These are phyloP conservation scores for Drosophila nigritarsus DNA, from an alignment of 2,888 invertebrate species.

Conservation along the genomic window DNA sequence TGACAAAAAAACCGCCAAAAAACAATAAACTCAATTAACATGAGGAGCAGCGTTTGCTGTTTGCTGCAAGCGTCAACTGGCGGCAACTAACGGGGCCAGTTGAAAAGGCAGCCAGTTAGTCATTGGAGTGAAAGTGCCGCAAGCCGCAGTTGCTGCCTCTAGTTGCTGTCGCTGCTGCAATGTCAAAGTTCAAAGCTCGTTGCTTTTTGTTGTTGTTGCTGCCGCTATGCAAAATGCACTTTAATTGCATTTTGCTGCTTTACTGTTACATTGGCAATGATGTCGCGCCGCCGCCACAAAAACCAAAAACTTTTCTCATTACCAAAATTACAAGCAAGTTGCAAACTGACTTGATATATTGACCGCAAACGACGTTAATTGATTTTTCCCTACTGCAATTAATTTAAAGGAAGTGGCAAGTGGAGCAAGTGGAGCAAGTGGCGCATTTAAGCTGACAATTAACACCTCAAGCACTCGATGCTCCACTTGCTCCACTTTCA, in stretches of 20 bases:
- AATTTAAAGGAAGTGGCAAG: constrained; percentile 6
- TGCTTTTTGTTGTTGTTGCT: constrained; percentile 9
- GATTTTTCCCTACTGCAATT: constrained; percentile 26
- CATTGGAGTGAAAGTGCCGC: constrained; percentile 69
- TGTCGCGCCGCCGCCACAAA: constrained; percentile 15
- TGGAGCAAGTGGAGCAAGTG: constrained; percentile 5
- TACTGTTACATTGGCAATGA: constrained; percentile 56
- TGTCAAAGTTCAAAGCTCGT: constrained; percentile 67
- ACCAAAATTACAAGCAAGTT: constrained; percentile 31
- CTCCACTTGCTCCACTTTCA: constrained; percentile 50
- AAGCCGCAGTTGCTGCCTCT: constrained; percentile 12
- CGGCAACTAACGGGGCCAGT: constrained; percentile 42
- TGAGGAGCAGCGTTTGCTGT: constrained; percentile 33
- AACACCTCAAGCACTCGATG: constrained; percentile 58
- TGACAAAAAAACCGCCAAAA: constrained; percentile 8
- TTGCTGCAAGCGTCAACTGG: constrained; percentile 48
- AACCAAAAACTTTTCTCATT: constrained; percentile 41
- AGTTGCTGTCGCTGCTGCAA: constrained; percentile 38
- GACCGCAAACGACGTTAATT: constrained; percentile 32
- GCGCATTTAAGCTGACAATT: constrained; percentile 58
- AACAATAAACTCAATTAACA: constrained; percentile 70
- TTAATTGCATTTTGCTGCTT: constrained; percentile 48
- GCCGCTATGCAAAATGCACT: constrained; percentile 50
- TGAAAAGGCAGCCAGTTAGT: constrained; percentile 37
- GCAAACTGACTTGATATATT: constrained; percentile 49